Percentiles rank a stretch among this genome's conserved stretches.
Conservation (phyloP, 2,888 invertebrate species). For the Anarsia innoxiella region DNA sequence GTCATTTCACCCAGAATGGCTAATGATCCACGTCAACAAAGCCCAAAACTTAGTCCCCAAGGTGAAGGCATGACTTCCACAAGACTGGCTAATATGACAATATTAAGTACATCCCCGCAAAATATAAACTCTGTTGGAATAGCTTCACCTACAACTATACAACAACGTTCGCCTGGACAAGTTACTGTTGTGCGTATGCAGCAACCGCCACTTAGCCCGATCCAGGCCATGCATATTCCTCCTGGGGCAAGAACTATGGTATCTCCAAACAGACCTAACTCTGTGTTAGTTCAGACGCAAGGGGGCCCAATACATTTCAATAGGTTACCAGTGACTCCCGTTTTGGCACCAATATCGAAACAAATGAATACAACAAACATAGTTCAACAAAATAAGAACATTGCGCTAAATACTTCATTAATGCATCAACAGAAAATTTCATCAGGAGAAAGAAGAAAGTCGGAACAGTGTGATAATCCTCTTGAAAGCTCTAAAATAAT, state of each 20-base stretch:
- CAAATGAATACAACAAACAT: constrained; percentile 68
- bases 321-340: constrained; percentile 74
- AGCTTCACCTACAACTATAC: constrained; percentile 53
- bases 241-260: constrained; percentile 55
- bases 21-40: constrained; percentile 54
- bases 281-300: constrained; percentile 65
- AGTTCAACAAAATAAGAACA: constrained; percentile 50
- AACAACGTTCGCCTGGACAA: constrained; percentile 60
- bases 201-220: constrained; percentile 62
- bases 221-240: constrained; percentile 59
- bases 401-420: constrained; percentile 34
- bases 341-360: constrained; percentile 74
- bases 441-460: constrained; percentile 43
- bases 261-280: constrained; percentile 62
- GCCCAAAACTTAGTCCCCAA: constrained; percentile 55
- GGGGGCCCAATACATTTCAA: constrained; percentile 65
- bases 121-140: constrained; percentile 48
- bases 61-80: constrained; percentile 54
- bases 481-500: constrained; percentile 58
- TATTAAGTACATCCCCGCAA: constrained; percentile 54
- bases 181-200: constrained; percentile 72
- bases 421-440: constrained; percentile 58
- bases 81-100: constrained; percentile 54
- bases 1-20: constrained; percentile 60
- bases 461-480: constrained; percentile 41